Base-by-base conservation (phyloP, 2,888 invertebrate genomes). In the Stenolophus ochropezus region DNA sequence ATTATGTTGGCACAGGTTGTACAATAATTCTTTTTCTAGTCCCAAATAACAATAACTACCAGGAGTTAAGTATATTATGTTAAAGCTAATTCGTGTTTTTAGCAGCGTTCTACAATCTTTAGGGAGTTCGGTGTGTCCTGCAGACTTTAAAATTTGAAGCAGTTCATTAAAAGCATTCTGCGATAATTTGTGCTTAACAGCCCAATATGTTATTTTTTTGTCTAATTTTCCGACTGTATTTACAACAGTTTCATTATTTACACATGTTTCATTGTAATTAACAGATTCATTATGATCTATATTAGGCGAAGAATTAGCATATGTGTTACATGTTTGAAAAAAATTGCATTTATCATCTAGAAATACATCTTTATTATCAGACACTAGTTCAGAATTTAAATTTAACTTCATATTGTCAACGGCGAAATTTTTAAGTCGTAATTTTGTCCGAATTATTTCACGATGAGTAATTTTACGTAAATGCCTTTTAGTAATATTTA, bases 41-140 rank as follows among this genome's bases (percentile, higher is more conserved):
- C n/a, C n/a, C n/a, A 56, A 77, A 61, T 77, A 42, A 77, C 25
- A 77, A 33, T 77, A 77, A 23, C 33, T 14, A 6, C 77, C 77
- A 21, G 58, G 58, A n/a, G 6, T 23, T n/a, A 58, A 14, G 21
- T 14, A 11, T 49, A 47, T 78, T 18, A 78, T 4, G 2, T 58
- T 0, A 14, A 21, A 56, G 23, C 20, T 65, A 11, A 25, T 65
- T 21, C 58, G 78, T 4, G 27, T 27, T 27, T 5, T 27, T 27
- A 27, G 27, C 5, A 27, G 27, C 5, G 27, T 27, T 27, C 27
- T 27, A 27, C 27, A 61, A 65, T 78, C 47, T 65, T 65, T 65
- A 21, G 78, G 47, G 2, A 65, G 49, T 25, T 47, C 23, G 21
- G 33, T 21, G 18, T 65, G 65, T 11, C 69, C 78, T 14, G 27